phyloP scores from a whole-genome alignment of 2,888 invertebrate species.

The Oxytorus armatus region DNA sequence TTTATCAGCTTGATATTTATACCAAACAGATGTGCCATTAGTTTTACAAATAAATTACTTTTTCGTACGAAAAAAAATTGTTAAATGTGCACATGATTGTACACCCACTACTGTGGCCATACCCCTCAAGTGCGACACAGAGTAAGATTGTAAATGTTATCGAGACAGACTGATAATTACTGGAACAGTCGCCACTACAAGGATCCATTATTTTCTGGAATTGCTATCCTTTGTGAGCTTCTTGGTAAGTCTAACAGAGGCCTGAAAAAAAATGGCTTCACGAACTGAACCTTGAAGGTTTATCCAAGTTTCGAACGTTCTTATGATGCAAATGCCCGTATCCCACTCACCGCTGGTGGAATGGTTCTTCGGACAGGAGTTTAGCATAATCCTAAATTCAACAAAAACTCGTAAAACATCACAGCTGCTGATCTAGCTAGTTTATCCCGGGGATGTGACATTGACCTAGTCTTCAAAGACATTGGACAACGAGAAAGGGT shows the following conservation, averaged over 20 bases:
- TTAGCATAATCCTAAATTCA: conserved; percentile 79
- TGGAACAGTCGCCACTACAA: too few species aligned
- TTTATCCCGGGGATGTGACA: conserved; percentile 68
- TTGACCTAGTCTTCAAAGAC: conserved; percentile 78
- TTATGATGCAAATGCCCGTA: conserved; percentile 76
- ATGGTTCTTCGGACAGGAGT: conserved; percentile 66
- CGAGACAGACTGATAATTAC: too few species aligned
- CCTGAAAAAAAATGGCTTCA: not conserved
- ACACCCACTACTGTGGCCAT: too few species aligned
- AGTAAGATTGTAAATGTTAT: not conserved
- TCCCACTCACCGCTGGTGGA: conserved; percentile 73
- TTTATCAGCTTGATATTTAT: too few species aligned
- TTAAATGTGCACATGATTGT: too few species aligned
- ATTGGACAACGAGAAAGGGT: conserved; percentile 7
- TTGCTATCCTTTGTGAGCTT: too few species aligned
- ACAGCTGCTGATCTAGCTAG: conserved; percentile 64
- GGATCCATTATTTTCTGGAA: too few species aligned
- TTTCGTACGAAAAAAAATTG: too few species aligned
- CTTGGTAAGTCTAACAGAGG: not conserved
- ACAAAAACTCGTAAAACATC: conserved; percentile 66
- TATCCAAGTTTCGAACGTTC: conserved; percentile 70
- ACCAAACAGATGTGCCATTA: too few species aligned
- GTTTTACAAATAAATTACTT: too few species aligned
- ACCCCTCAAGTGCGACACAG: too few species aligned
- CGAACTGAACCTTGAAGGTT: conserved; percentile 32